phyloP scores from a whole-genome alignment of 1,140 invertebrate genomes.

The Homarus americanus region DNA sequence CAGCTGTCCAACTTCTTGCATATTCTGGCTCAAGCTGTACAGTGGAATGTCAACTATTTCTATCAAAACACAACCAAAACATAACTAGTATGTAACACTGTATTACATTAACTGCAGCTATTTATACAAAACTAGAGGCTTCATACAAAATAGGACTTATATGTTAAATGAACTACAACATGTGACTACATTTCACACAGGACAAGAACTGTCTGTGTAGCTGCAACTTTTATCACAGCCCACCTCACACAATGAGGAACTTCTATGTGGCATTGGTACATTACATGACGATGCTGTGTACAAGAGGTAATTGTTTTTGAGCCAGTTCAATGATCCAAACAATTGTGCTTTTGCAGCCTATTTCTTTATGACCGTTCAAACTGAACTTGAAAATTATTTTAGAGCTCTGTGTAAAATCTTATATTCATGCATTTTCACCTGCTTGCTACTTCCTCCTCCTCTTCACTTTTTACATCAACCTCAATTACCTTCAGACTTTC shows the following conservation, averaged over 20 bases:
- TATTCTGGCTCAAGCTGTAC: slow-evolving; percentile 20
- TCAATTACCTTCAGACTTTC: neutral
- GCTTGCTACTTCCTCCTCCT: slow-evolving; percentile 9
- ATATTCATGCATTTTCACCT: slow-evolving; percentile 6
- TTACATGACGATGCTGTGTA: neutral
- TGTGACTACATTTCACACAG: slow-evolving; percentile 30
- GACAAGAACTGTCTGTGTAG: neutral
- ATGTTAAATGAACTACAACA: slow-evolving; percentile 26
- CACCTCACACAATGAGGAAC: neutral
- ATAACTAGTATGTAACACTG: neutral
- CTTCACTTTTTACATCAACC: slow-evolving; percentile 4
- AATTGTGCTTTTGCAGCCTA: neutral
- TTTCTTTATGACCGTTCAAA: neutral
- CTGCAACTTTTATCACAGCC: neutral
- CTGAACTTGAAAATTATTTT: no score
- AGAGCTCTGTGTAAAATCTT: neutral
- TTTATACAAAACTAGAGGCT: slow-evolving; percentile 62
- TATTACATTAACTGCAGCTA: slow-evolving; percentile 27
- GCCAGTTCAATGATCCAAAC: neutral
- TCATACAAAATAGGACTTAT: slow-evolving; percentile 50
- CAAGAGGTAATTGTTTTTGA: slow-evolving; percentile 1
- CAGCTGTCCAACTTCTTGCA: slow-evolving; percentile 38
- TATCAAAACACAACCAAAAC: slow-evolving; percentile 7
- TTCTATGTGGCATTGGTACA: slow-evolving; percentile 4
- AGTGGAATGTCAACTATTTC: slow-evolving; percentile 58